Percentiles rank a stretch among this genome's conserved stretches.
Evolutionary conservation across 2,113 vertebrate genomes (phyloP).

Genomic region (Brachyhypopomus gauderio): DNA sequence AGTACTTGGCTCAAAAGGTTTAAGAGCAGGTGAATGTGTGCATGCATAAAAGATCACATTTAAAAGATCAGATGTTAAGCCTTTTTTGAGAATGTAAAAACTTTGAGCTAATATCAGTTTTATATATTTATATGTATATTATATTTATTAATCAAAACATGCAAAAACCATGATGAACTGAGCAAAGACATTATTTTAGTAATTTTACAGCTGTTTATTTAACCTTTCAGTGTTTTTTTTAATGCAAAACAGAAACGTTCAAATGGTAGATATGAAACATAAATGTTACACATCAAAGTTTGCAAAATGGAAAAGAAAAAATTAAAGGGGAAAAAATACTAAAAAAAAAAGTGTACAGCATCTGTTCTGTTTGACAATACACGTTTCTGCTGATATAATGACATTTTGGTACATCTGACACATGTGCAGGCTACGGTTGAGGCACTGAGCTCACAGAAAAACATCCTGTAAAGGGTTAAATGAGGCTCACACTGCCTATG

Average conservation of each 20-base stretch:
- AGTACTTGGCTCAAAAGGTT: too few relatives aligned
- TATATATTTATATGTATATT: too few relatives aligned
- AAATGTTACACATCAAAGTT: not conserved
- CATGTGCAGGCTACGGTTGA: slow-evolving; percentile 20
- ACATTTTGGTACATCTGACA: slow-evolving; percentile 35
- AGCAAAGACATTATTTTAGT: not conserved
- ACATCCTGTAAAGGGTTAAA: slow-evolving; percentile 5
- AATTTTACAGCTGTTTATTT: slow-evolving; percentile 32
- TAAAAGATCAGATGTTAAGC: too few relatives aligned
- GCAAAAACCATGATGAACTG: not conserved
- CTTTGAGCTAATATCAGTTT: not conserved
- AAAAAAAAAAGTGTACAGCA: not conserved
- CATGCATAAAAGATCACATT: too few relatives aligned
- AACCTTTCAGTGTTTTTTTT: not conserved
- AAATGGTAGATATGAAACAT: not conserved
- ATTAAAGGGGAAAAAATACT: not conserved
- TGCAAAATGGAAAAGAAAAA: not conserved
- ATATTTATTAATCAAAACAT: not conserved
- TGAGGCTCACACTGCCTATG: slow-evolving; percentile 7
- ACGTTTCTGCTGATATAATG: not conserved
- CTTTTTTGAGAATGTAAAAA: not conserved
- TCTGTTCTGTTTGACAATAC: slow-evolving; percentile 3
- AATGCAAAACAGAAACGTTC: slow-evolving; percentile 14
- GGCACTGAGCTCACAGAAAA: slow-evolving; percentile 44
- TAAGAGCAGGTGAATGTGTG: too few relatives aligned